These are phyloP conservation scores for Xanthia icteritia DNA, from an alignment of 2,888 invertebrate genomes.

Conservation along the genomic window DNA sequence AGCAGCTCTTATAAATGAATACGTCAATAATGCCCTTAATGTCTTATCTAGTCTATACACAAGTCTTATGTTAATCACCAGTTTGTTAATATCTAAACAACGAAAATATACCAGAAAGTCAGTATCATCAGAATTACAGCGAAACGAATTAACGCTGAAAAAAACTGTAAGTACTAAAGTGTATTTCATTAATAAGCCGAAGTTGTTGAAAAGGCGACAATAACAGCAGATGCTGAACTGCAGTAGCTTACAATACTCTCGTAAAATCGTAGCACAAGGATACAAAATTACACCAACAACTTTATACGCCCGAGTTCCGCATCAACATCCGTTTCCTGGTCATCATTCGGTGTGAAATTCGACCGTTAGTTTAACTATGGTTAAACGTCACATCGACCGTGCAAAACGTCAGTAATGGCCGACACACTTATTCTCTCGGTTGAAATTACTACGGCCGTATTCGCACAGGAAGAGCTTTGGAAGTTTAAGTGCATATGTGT, in stretches of 20 bases:
- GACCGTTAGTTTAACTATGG: conserved; percentile 53
- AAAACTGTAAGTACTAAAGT: too few relatives aligned
- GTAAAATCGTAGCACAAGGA: neutral
- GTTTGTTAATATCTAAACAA: neutral
- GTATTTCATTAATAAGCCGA: too few relatives aligned
- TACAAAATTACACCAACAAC: conserved; percentile 16
- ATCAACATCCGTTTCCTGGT: conserved; percentile 63
- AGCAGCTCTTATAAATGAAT: neutral
- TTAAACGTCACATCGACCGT: conserved; percentile 51
- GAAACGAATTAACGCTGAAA: too few relatives aligned
- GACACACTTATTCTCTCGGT: conserved; percentile 54
- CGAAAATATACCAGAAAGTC: neutral
- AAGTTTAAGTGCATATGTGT: conserved; percentile 46
- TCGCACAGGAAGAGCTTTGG: conserved; percentile 52
- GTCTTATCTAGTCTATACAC: neutral
- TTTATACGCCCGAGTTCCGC: conserved; percentile 22
- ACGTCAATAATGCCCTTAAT: neutral
- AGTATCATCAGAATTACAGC: neutral
- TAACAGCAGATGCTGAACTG: neutral
- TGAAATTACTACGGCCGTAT: conserved; percentile 55
- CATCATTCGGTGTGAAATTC: conserved; percentile 66
- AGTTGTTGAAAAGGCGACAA: neutral
- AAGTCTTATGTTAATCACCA: too few relatives aligned
- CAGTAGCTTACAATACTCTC: neutral
- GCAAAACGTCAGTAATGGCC: conserved; percentile 51